Conservation (phyloP, 23 tunicate genomes). For the Clavelina lepadiformis region DNA sequence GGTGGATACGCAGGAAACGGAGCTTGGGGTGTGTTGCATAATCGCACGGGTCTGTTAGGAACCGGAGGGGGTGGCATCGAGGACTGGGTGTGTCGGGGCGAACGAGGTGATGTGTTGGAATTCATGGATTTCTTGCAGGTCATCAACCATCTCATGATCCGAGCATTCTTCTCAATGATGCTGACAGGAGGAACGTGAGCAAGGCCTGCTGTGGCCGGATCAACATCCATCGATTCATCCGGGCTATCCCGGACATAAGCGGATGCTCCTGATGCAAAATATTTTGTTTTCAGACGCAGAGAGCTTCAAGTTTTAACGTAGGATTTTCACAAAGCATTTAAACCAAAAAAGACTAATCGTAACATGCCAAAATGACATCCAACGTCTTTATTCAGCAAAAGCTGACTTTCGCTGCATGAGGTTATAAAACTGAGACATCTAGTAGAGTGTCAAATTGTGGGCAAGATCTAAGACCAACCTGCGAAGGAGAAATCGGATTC, state of each 20-base stretch:
- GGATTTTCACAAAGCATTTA: too few relatives aligned
- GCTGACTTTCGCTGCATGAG: too few relatives aligned
- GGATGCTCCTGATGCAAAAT: conserved; percentile 88
- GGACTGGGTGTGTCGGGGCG: conserved; percentile 9
- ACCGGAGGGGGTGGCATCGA: conserved; percentile 1
- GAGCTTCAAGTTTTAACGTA: too few relatives aligned
- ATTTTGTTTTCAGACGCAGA: too few relatives aligned
- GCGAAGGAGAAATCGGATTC: conserved; percentile 92
- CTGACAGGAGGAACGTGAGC: conserved; percentile 68
- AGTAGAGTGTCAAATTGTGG: neutral
- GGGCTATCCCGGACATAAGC: conserved; percentile 93
- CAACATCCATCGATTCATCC: conserved; percentile 76
- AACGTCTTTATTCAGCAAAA: too few relatives aligned
- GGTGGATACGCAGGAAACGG: conserved; percentile 10
- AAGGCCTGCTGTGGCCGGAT: conserved; percentile 40
- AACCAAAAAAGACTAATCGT: too few relatives aligned
- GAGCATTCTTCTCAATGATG: conserved; percentile 87
- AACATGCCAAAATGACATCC: too few relatives aligned
- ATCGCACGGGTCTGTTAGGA: conserved; percentile 16
- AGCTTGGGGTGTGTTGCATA: conserved; percentile 8
- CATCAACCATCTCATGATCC: conserved; percentile 90
- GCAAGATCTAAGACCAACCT: conserved; percentile 31
- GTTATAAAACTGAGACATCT: too few relatives aligned
- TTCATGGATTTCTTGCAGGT: conserved; percentile 51
- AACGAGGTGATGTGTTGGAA: conserved; percentile 11